phyloP scores from a whole-genome alignment of 2,113 vertebrate species.

The Epinephelus cyanopodus region DNA sequence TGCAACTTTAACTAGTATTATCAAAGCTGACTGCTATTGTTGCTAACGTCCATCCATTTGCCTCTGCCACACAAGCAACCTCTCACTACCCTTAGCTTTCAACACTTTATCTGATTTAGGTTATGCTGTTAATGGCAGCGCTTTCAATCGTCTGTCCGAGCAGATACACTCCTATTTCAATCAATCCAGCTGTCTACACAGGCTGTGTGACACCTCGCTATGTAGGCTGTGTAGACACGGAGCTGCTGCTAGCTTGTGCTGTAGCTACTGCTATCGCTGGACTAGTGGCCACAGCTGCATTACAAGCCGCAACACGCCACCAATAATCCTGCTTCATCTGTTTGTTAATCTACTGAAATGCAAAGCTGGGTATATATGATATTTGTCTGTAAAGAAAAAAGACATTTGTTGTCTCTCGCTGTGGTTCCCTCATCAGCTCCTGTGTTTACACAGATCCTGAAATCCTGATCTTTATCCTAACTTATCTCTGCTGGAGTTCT shows the following conservation, averaged over 20 bases:
- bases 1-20: no score
- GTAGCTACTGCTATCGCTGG: neutral
- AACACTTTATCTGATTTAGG: constrained; percentile 10
- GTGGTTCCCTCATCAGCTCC: neutral
- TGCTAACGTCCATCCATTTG: constrained; percentile 1
- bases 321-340: constrained; percentile 9
- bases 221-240: no score
- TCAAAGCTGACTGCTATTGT: neutral
- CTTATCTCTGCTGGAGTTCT: neutral
- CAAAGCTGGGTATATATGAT: constrained; percentile 8
- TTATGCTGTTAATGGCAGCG: neutral
- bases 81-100: constrained; percentile 4
- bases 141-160: neutral
- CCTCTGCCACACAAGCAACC: neutral
- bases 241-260: constrained; percentile 1
- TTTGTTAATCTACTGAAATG: constrained; percentile 1
- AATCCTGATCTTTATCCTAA: constrained; percentile 10
- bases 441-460: constrained; percentile 11
- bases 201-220: no score
- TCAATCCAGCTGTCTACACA: neutral
- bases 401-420: neutral
- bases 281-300: constrained; percentile 15
- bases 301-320: constrained; percentile 5
- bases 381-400: neutral
- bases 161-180: neutral